Evolutionary conservation across 2,888 invertebrate species (phyloP), one percentile per base, ranked within the genome.

Genomic region (Drosophila rubida): DNA sequence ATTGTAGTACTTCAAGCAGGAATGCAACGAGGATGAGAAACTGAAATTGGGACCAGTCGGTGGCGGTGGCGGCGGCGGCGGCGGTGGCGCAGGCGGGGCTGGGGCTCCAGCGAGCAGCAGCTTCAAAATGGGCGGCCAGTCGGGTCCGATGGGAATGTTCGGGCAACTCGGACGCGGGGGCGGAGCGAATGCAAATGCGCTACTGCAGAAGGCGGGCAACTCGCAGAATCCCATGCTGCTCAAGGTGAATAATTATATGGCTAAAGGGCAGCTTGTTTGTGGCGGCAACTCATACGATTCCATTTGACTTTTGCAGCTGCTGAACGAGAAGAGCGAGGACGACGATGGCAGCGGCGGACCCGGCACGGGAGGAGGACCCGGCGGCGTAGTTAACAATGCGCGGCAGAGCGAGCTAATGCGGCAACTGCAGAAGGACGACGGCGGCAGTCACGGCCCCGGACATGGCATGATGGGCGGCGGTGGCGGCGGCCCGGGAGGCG

Each of bases 271-370:
- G 7, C 11, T 0, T 2, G 14, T n/a, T 5, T 4, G 25, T n/a
- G 4, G n/a, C 1, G 8, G 3, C 7, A 25, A 14, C 19, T 35
- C 1, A 54, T 37, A 0, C 6, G 9, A 23, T 13, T 2, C 6
- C 45, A 69, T 64, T 51, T 68, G 4, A 11, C 32, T n/a, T 65
- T 58, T 91, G 19, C 90, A 96, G 96, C 94, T 97, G 91, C 93
- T 97, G 71, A 97, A 96, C 90, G 96, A 96, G 75, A 96, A 95
- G 92, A 95, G 94, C 65, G 96, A 96, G 82, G 96, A 96, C 79
- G 96, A 96, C 78, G 94, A 95, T 63, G 95, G 95, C 51, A 87
- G 77, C 19, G 65, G 78, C 5, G 41, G 62, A 14, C 63, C 75
- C 7, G 41, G 62, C 3, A 46, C 41, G 1, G 76, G 65, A 0